Percentiles rank a stretch among this genome's conserved stretches.
Conservation (phyloP, 1,140 invertebrate species). For the Anagrus nilaparvatae region DNA sequence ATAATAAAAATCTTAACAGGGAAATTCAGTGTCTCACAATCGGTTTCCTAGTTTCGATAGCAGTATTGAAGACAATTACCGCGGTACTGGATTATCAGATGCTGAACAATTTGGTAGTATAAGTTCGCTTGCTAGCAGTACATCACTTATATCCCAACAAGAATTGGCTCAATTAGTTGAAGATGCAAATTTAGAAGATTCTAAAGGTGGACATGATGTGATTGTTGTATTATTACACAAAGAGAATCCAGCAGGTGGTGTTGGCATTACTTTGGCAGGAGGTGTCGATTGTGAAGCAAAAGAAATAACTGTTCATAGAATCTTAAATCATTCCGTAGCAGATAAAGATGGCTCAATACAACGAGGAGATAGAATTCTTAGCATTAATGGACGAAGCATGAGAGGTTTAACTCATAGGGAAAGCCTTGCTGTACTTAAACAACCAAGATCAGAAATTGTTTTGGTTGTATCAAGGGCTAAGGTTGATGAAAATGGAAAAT, state of each 20-base stretch:
- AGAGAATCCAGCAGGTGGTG: constrained; percentile 57
- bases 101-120: constrained; percentile 52
- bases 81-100: no score
- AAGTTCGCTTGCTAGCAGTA: constrained; percentile 51
- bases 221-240: constrained; percentile 52
- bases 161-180: constrained; percentile 54
- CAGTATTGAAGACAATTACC: constrained; percentile 32
- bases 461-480: constrained; percentile 51
- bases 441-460: constrained; percentile 56
- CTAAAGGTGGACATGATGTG: constrained; percentile 42
- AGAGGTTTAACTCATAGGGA: constrained; percentile 73
- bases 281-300: constrained; percentile 83
- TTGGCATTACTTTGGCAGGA: constrained; percentile 78
- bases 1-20: no score
- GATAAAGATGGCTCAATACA: constrained; percentile 76
- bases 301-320: constrained; percentile 84
- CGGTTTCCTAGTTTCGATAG: constrained; percentile 33
- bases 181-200: constrained; percentile 51
- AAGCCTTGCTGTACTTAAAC: constrained; percentile 75
- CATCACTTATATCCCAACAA: constrained; percentile 54
- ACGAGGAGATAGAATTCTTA: constrained; percentile 76
- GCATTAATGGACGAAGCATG: constrained; percentile 79
- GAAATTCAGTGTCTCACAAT: constrained; percentile 21
- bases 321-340: constrained; percentile 72
- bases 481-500: constrained; percentile 24